Base-by-base conservation (phyloP, 2,797 vertebrate genomes). In the Alosa sapidissima region DNA sequence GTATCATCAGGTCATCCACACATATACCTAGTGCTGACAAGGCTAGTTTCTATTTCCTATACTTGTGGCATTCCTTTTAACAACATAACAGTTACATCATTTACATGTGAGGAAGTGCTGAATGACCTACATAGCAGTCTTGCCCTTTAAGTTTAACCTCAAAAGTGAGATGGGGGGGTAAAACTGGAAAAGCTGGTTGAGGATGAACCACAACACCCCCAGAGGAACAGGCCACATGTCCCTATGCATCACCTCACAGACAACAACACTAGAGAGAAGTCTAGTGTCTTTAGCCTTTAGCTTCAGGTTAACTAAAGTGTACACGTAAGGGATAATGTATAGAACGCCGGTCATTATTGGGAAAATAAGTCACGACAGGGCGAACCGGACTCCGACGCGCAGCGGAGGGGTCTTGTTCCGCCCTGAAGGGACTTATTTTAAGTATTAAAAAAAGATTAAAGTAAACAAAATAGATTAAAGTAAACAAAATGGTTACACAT, bases 131-230 rank as follows among this genome's bases (percentile, higher is more conserved):
- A 45, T 41, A 75, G 68, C 36, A 45, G 36, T 45, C 3, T 75
- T 75, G 36, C 68, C 41, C 68, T 36, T 45, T 33, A 24, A n/a
- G 24, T 8, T 33, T 65, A n/a, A n/a, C n/a, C 68, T 75, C 33
- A 19, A 45, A 45, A 75, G 13, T 19, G 54, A 55, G 16, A 55
- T 5, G 24, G 24, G 28, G 68, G 36, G 33, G 10, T 45, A 11
- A 75, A 75, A 75, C 68, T 75, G 36, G 68, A 45, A 75, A 45
- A 45, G 36, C 68, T 45, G 68, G 36, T 75, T 75, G 16, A 75
- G 16, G 68, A 75, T 75, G 68, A 75, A 45, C 68, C 68, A 75
- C 68, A 75, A 75, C 33, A 36, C 14, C 10, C 68, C 65, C 36
- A 5, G 62, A 36, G 14, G 36, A 14, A 45, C 68, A 41, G 36